Evolutionary conservation across 2,888 invertebrate species (phyloP), one percentile per base, ranked within the genome.

Genomic region (Alviniconcha strummeri): DNA sequence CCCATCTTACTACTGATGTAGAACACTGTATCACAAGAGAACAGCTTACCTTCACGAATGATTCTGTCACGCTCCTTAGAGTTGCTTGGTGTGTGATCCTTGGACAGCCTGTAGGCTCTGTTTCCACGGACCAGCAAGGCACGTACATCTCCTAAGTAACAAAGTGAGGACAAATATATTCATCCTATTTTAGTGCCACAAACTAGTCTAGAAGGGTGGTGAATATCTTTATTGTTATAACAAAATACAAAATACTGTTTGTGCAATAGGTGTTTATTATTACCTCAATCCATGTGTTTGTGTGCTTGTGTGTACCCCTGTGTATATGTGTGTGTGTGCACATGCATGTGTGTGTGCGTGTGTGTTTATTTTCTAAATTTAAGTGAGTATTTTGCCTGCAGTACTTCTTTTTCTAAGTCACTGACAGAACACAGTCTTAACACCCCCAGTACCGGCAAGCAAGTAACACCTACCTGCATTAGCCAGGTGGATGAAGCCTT

Each of bases 61-160:
- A 93, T 86, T 64, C 93, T 86, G 15, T 87, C 86, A 55, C 86
- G 88, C 84, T 93, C 93, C 78, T 90, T 90, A 8, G 82, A 76
- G 84, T 92, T 92, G 80, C 87, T 86, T 4, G 91, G 89, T 7
- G 93, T 91, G 86, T 93, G 93, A 57, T 91, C 90, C 85, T 89
- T 91, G 19, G 91, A 90, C 17, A 93, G 86, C 36, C 87, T 85
- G 84, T 92, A 91, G 0, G 91, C 83, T 64, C 88, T 85, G 87
- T 92, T 92, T 17, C 90, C 92, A 81, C 92, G 86, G 6, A 93
- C 90, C 19, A 93, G 86, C 4, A 93, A 87, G 74, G 90, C 91
- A 84, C 88, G 90, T 3, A 89, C 89, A 85, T 92, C 90, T 57
- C 92, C 92, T 91, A 85, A 60, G 86, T 81, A 83, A 81, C 56